Conservation (phyloP, 2,113 vertebrate genomes). For the Myrmecophaga tridactyla region DNA sequence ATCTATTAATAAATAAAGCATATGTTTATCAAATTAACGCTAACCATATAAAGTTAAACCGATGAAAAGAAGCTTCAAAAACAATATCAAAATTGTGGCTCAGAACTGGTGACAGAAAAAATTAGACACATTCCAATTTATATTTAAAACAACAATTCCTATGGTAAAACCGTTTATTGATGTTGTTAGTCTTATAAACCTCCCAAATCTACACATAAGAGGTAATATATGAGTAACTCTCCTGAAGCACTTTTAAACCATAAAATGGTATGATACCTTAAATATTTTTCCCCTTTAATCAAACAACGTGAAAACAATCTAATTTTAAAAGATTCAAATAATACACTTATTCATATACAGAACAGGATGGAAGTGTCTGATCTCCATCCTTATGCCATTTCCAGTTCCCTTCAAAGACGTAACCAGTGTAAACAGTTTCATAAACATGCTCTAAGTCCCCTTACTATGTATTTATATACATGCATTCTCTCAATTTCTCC, state of each 20-base stretch:
- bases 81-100: background rate
- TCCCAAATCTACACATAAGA: background rate
- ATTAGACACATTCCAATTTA: background rate
- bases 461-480: background rate
- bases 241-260: background rate
- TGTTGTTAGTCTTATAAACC: background rate
- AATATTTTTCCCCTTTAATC: background rate
- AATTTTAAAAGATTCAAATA: constrained; percentile 26
- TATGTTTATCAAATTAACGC: constrained; percentile 31
- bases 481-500: background rate
- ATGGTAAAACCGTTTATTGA: constrained; percentile 6
- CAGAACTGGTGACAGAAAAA: background rate
- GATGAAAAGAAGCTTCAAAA: constrained; percentile 7
- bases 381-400: background rate
- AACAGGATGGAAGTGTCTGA: background rate
- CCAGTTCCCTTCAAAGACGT: background rate
- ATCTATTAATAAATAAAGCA: constrained; percentile 78
- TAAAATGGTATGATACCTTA: background rate
- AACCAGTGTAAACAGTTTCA: background rate
- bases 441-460: background rate
- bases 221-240: background rate
- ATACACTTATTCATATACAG: background rate
- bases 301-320: background rate
- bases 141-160: constrained; percentile 1
- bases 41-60: constrained; percentile 10